phyloP scores from a whole-genome alignment of 1,140 invertebrate species.

The Drosophila bocqueti region DNA sequence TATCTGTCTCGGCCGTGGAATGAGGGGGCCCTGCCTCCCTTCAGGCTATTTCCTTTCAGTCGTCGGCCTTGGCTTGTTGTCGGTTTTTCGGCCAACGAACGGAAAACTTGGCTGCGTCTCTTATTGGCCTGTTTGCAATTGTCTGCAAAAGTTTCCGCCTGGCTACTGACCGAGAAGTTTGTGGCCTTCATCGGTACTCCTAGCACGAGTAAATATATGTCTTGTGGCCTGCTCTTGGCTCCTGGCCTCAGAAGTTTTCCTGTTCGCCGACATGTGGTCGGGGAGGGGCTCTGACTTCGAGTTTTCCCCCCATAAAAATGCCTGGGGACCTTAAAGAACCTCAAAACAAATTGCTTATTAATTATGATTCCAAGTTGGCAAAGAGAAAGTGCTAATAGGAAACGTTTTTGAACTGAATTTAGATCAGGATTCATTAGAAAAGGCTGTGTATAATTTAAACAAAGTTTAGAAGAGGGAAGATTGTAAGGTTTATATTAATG shows the following conservation, averaged over 20 bases:
- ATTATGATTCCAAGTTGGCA: slow-evolving; percentile 24
- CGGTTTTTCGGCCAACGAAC: slow-evolving; percentile 11
- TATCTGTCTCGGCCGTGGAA: slow-evolving; percentile 16
- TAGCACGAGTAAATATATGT: slow-evolving; percentile 28
- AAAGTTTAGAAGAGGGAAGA: no score
- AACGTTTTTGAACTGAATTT: neutral
- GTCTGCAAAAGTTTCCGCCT: slow-evolving; percentile 45
- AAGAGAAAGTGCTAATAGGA: neutral
- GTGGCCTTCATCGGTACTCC: slow-evolving; percentile 19
- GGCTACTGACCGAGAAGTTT: slow-evolving; percentile 49
- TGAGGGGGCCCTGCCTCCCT: neutral
- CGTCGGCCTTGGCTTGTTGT: slow-evolving; percentile 43
- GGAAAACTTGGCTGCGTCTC: slow-evolving; percentile 36
- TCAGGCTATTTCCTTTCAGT: slow-evolving; percentile 33
- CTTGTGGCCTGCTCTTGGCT: slow-evolving; percentile 35
- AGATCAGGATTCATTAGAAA: neutral
- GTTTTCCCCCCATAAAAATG: neutral
- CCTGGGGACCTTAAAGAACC: slow-evolving; percentile 3
- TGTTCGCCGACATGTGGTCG: slow-evolving; percentile 9
- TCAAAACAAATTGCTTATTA: slow-evolving; percentile 40
- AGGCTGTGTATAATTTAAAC: no score
- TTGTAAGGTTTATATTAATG: neutral
- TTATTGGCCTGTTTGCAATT: slow-evolving; percentile 38
- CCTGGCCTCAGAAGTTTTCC: slow-evolving; percentile 39
- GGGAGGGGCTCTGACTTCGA: neutral